Percentiles rank a stretch among this genome's conserved stretches.
These are phyloP conservation scores for Ophiodon elongatus DNA, from an alignment of 2,113 vertebrate species.

Conservation along the genomic window DNA sequence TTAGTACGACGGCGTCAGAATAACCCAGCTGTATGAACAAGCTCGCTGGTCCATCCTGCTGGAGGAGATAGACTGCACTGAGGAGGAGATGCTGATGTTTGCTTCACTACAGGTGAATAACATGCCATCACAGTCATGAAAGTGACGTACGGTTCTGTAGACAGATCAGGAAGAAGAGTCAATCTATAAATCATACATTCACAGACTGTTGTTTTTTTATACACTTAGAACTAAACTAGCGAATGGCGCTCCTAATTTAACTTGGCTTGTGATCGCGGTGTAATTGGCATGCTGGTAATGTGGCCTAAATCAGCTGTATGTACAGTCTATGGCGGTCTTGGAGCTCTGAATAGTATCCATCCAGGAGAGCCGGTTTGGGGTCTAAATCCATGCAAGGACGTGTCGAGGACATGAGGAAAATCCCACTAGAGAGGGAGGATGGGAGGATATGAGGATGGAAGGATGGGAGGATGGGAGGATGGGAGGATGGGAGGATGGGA, in stretches of 20 bases:
- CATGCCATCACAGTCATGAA: background rate
- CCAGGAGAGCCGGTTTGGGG: constrained; percentile 47
- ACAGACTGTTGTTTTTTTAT: background rate
- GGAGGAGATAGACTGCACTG: constrained; percentile 97
- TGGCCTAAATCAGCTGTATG: constrained; percentile 15
- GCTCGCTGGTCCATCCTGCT: constrained; percentile 95
- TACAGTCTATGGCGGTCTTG: constrained; percentile 7
- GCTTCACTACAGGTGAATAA: constrained; percentile 92
- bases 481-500: background rate
- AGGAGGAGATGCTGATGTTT: constrained; percentile 98
- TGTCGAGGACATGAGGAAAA: constrained; percentile 71
- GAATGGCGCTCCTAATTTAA: background rate
- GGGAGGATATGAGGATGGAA: too few relatives aligned
- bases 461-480: background rate
- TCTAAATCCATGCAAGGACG: constrained; percentile 44
- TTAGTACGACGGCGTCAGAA: constrained; percentile 94
- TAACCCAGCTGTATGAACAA: constrained; percentile 98
- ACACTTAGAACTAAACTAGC: background rate
- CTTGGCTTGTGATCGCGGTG: background rate
- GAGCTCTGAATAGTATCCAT: constrained; percentile 20
- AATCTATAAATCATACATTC: background rate
- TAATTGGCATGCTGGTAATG: background rate
- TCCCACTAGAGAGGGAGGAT: constrained; percentile 11
- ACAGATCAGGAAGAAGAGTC: background rate
- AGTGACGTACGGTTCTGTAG: background rate